Evolutionary conservation across 2,888 invertebrate genomes (phyloP).

Genomic region (Lochmaea crataegi): DNA sequence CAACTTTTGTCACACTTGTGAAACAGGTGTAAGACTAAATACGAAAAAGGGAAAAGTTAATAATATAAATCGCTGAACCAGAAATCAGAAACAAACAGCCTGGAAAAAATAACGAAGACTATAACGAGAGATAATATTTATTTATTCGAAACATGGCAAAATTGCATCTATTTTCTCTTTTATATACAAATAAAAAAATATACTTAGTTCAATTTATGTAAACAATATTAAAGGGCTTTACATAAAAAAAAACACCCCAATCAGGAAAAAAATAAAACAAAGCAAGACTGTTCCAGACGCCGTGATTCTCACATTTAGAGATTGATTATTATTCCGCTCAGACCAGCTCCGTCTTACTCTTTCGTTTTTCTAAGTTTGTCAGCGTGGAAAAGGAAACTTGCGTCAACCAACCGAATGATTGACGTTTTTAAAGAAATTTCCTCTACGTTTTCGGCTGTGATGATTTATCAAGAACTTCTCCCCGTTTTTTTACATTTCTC

Average conservation of each 20-base stretch:
- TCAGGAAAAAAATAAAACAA: conserved; percentile 15
- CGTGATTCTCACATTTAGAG: conserved; percentile 10
- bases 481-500: conserved; percentile 56
- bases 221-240: neutral
- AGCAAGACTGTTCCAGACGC: neutral
- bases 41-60: no score
- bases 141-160: no score
- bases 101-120: no score
- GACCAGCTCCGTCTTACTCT: conserved; percentile 32
- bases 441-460: conserved; percentile 51
- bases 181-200: no score
- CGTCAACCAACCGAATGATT: conserved; percentile 57
- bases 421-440: conserved; percentile 60
- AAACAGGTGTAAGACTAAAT: no score
- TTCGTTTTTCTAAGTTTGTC: conserved; percentile 50
- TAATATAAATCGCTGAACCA: no score
- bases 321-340: conserved; percentile 40
- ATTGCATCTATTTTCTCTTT: no score
- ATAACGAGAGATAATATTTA: no score
- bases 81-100: no score
- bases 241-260: neutral
- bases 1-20: no score
- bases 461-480: conserved; percentile 59
- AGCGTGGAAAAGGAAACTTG: conserved; percentile 48
- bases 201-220: neutral